Base-by-base conservation (phyloP, 2,113 vertebrate genomes). In the Zosterops borbonicus region DNA sequence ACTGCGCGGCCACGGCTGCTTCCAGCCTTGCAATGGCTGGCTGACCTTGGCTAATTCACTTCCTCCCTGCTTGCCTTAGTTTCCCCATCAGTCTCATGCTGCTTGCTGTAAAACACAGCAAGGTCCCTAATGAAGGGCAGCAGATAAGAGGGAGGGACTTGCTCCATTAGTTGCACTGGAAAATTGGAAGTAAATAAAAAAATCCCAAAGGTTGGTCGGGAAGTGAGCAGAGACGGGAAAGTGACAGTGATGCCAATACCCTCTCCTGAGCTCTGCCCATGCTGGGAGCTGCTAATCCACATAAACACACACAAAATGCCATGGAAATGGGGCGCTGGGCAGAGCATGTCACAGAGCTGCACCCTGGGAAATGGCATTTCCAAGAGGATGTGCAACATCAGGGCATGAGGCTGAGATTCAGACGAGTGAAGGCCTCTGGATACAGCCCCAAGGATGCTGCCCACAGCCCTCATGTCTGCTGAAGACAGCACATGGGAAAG, bases 181-280 rank as follows among this genome's bases (percentile, higher is more conserved):
- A 77, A 82, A 71, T 6, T 14, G 15, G 44, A 44, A 65, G 59
- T 73, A 92, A 87, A 91, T 6, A 56, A 4, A 41, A 53, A 53
- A 56, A 76, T 28, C 58, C 22, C 82, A 47, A 79, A 80, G 27
- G 50, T 1, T 92, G 59, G 29, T 0, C 0, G 19, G 18, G 35
- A 86, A 92, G 64, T 0, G 0, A 31, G 31, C 7, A 71, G 50
- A 83, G 59, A 41, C 0, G 0, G 21, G 16, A 1, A 4, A 37
- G 50, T 3, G 24, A 27, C 29, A 49, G n/a, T 0, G 1, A 28
- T 7, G 5, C 23, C 1, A 13, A 60, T 80, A 65, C 44, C 35
- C 23, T 82, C 16, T 67, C 29, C 31, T 2, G 7, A 71, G 70
- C 33, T 50, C 52, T 27, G 37, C 44, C 14, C 2, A 1, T 7